Conservation (phyloP, 2,888 invertebrate genomes). For the Acleris literana region DNA sequence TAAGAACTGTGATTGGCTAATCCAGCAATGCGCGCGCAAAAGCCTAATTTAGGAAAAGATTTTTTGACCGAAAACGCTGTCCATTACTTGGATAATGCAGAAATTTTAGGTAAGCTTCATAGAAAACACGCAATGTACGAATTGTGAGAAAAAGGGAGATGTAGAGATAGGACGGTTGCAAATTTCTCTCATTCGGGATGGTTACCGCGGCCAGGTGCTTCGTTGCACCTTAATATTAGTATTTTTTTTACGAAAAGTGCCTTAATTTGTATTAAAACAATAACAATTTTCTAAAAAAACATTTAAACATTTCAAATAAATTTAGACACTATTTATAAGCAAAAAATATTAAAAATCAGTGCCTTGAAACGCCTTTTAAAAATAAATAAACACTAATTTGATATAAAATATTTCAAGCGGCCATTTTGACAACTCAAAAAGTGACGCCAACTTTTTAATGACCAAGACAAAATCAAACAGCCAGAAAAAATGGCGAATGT, state of each 20-base stretch:
- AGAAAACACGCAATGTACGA: slow-evolving; percentile 12
- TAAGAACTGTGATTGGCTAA: slow-evolving; percentile 36
- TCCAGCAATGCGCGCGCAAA: slow-evolving; percentile 33
- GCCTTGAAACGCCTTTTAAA: slow-evolving; percentile 16
- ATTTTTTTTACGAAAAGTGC: slow-evolving; percentile 25
- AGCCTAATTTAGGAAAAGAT: slow-evolving; percentile 3
- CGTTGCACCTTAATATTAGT: slow-evolving; percentile 30
- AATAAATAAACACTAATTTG: not conserved
- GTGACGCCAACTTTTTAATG: slow-evolving; percentile 7
- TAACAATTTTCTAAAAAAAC: slow-evolving; percentile 14
- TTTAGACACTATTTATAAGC: not conserved
- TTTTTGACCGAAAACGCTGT: slow-evolving; percentile 5
- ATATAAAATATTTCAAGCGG: not conserved
- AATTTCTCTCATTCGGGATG: slow-evolving; percentile 33
- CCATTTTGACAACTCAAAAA: slow-evolving; percentile 16
- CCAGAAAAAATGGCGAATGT: slow-evolving; percentile 85
- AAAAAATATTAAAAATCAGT: slow-evolving; percentile 2
- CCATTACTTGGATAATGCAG: slow-evolving; percentile 2
- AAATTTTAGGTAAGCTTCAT: not conserved
- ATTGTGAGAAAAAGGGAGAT: not conserved
- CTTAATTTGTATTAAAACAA: slow-evolving; percentile 9
- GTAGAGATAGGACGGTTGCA: slow-evolving; percentile 11
- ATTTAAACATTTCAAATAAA: not conserved
- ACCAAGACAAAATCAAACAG: slow-evolving; percentile 21
- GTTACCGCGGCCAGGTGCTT: slow-evolving; percentile 23